phyloP scores from a whole-genome alignment of 2,888 invertebrate species.

The Pecten maximus region DNA sequence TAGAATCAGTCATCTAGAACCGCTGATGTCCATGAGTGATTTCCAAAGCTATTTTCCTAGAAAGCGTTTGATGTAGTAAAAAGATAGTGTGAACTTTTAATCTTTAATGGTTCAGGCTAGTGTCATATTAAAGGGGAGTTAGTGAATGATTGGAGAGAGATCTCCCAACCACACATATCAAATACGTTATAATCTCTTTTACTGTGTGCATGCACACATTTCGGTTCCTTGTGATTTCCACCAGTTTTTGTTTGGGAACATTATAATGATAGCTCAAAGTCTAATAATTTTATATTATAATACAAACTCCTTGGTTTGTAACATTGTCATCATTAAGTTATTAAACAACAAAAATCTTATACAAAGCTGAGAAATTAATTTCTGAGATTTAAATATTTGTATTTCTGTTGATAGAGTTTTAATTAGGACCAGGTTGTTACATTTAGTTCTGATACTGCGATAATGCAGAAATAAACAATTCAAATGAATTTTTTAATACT shows the following conservation, averaged over 20 bases:
- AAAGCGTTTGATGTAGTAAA: not conserved
- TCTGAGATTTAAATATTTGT: not conserved
- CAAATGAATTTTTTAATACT: too few relatives aligned
- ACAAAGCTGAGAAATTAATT: not conserved
- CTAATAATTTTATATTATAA: not conserved
- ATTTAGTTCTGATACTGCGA: too few relatives aligned
- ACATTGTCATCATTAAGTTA: not conserved
- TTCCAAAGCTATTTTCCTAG: constrained; percentile 18
- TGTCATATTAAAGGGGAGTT: not conserved
- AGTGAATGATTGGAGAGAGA: not conserved
- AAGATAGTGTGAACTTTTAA: constrained; percentile 24
- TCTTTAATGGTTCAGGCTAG: constrained; percentile 13
- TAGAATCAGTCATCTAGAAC: not conserved
- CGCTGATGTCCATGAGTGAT: not conserved
- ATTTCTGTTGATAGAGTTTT: not conserved
- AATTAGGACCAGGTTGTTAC: too few relatives aligned
- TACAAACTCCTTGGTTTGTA: not conserved
- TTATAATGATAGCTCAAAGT: not conserved
- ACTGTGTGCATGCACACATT: constrained; percentile 6
- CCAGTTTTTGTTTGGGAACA: not conserved
- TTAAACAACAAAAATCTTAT: not conserved
- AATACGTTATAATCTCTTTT: not conserved
- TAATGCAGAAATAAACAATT: too few relatives aligned
- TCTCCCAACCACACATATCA: not conserved
- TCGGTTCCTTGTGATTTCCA: not conserved